Conservation (phyloP, 2,888 invertebrate species). For the Pediacus dermestoides region DNA sequence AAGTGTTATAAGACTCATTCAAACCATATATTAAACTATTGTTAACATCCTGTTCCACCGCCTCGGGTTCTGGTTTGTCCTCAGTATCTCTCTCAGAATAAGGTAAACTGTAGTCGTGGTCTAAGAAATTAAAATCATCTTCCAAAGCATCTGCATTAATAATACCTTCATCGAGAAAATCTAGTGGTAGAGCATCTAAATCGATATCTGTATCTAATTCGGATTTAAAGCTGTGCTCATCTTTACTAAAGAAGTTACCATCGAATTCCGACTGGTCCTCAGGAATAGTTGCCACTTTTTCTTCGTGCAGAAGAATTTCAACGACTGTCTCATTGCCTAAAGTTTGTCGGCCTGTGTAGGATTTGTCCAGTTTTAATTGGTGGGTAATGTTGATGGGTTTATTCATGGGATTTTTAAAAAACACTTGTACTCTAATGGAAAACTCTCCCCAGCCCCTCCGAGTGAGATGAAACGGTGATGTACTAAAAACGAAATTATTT, state of each 20-base stretch:
- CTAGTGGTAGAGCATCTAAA: too few species aligned
- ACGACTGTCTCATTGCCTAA: conserved; percentile 78
- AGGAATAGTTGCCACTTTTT: too few species aligned
- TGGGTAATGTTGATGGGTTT: conserved; percentile 78
- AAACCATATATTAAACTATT: conserved; percentile 24
- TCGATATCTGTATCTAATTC: too few species aligned
- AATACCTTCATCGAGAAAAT: too few species aligned
- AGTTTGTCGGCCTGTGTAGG: conserved; percentile 79
- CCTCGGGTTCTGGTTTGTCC: too few species aligned
- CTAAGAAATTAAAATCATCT: conserved; percentile 18
- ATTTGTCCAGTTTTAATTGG: conserved; percentile 74
- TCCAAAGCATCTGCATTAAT: too few species aligned
- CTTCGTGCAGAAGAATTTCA: conserved; percentile 66
- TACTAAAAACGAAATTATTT: too few species aligned
- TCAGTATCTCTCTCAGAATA: conserved; percentile 18
- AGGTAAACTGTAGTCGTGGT: conserved; percentile 34
- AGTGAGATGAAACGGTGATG: conserved; percentile 78
- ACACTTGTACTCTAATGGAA: conserved; percentile 74
- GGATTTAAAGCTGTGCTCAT: too few species aligned
- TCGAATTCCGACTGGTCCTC: too few species aligned
- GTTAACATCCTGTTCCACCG: too few species aligned
- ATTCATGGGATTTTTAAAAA: conserved; percentile 70
- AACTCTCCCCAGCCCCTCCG: conserved; percentile 93
- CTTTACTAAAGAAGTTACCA: too few species aligned
- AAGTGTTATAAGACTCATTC: conserved; percentile 20